These are phyloP conservation scores for Clarias batrachus DNA, from an alignment of 2,113 vertebrate species.

Conservation along the genomic window DNA sequence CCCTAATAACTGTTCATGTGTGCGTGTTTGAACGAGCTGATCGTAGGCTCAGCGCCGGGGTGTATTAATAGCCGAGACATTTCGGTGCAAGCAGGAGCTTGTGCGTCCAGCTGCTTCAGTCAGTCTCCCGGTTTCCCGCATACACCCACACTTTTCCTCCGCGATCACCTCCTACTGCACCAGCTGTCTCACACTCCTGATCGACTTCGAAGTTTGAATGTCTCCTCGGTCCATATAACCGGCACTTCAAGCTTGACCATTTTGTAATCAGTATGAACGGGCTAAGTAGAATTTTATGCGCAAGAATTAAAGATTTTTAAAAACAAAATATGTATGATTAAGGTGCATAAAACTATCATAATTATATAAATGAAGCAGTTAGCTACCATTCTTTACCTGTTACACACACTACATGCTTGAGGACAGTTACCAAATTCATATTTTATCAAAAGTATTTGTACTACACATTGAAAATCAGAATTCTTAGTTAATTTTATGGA, in stretches of 20 bases:
- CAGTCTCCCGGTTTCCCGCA: background rate
- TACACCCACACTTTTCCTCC: constrained; percentile 36
- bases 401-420: background rate
- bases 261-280: background rate
- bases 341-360: background rate
- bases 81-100: constrained; percentile 28
- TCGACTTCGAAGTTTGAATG: background rate
- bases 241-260: background rate
- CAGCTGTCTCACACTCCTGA: background rate
- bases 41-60: constrained; percentile 13
- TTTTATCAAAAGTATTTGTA: too few species aligned
- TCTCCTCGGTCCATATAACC: background rate
- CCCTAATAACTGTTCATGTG: background rate
- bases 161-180: constrained; percentile 45
- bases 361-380: background rate
- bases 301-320: background rate
- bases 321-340: background rate
- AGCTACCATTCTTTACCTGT: background rate
- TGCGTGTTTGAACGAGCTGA: background rate
- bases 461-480: background rate
- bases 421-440: background rate
- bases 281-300: background rate
- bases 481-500: background rate
- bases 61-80: constrained; percentile 51
- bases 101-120: constrained; percentile 32